Evolutionary conservation across 2,797 vertebrate genomes (phyloP).

Genomic region (Peromyscus eremicus): DNA sequence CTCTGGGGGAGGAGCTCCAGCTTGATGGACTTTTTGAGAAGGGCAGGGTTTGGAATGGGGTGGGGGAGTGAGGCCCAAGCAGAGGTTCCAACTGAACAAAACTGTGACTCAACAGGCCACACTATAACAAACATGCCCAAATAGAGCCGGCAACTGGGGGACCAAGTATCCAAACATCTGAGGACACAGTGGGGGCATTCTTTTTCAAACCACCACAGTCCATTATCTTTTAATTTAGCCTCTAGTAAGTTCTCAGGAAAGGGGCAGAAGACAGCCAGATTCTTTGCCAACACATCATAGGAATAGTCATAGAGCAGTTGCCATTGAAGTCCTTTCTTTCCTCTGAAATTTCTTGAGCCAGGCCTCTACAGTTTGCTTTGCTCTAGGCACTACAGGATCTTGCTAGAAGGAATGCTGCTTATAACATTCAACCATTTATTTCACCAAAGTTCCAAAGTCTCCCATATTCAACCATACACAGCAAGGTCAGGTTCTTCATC

Average conservation of each 20-base stretch:
- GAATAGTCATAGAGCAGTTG: background rate
- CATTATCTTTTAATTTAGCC: background rate
- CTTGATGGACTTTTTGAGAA: no score
- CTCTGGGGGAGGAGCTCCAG: no score
- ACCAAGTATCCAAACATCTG: background rate
- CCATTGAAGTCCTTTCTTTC: background rate
- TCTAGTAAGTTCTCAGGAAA: background rate
- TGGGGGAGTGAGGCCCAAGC: no score
- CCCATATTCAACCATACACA: background rate
- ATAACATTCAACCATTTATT: background rate
- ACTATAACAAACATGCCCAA: background rate
- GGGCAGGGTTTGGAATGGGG: no score
- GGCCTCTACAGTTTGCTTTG: background rate
- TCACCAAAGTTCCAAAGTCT: background rate
- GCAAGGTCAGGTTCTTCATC: background rate
- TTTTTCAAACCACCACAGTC: background rate
- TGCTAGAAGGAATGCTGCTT: background rate
- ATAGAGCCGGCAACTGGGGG: background rate
- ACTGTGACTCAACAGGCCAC: background rate
- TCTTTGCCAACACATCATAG: background rate
- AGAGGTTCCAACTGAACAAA: no score
- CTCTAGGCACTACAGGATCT: background rate
- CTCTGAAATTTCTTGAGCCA: background rate
- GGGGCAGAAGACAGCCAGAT: background rate
- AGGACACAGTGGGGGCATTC: background rate